Evolutionary conservation across 1,140 invertebrate genomes (phyloP).

Genomic region (Metopolophium dirhodum): DNA sequence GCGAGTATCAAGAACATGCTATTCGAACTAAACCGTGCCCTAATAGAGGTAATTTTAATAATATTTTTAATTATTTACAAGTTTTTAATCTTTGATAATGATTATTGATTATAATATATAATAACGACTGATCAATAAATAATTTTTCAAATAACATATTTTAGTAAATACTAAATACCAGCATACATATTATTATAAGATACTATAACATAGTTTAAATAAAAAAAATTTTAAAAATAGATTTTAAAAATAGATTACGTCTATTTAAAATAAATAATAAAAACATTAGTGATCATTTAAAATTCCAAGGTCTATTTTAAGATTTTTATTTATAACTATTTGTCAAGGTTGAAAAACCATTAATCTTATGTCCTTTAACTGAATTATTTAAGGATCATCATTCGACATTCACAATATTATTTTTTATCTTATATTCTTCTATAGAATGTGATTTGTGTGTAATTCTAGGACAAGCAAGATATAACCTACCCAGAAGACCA

Average conservation of each 20-base stretch:
- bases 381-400: constrained; percentile 53
- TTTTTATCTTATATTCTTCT: not conserved
- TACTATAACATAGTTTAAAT: not conserved
- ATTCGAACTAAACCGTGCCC: constrained; percentile 46
- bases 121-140: not conserved
- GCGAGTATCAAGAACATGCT: constrained; percentile 52
- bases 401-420: not conserved
- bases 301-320: constrained; percentile 18
- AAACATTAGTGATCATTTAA: not conserved
- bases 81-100: not conserved
- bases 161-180: no score
- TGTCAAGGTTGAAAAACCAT: constrained; percentile 40
- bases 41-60: constrained; percentile 46
- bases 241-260: constrained; percentile 24
- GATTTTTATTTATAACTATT: not conserved
- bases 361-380: not conserved
- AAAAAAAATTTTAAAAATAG: constrained; percentile 23
- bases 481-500: constrained; percentile 39
- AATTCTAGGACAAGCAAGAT: constrained; percentile 55
- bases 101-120: not conserved
- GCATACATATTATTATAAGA: not conserved
- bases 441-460: not conserved
- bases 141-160: not conserved
- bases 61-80: not conserved
- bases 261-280: not conserved